Evolutionary conservation across 2,797 vertebrate genomes (phyloP), one percentile per base, ranked within the genome.

Genomic region (Alauda arvensis): DNA sequence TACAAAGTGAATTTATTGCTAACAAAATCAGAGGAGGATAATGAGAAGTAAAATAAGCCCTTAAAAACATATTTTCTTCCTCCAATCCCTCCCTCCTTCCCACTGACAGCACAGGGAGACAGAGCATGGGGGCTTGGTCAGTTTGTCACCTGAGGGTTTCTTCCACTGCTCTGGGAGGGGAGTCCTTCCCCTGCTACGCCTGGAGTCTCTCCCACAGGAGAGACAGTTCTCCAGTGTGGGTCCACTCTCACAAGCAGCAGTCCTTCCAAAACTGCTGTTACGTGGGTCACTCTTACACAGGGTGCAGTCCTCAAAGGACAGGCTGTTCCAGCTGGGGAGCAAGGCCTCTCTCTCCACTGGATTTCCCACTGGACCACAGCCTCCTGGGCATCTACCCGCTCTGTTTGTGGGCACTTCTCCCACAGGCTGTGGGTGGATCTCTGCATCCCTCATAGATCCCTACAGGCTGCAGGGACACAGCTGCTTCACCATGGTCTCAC

Each of bases 51-150:
- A 70, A 81, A 62, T 5, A n/a, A 45, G 10, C 24, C 48, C 16
- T 61, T 24, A 40, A 46, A 68, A 46, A 21, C 7, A 24, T 5
- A 8, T 33, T 55, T 61, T 29, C 5, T 55, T 6, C 16, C 8
- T 24, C 13, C 15, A 62, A 0, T 8, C 29, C 5, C 15, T 70
- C 19, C 4, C 7, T 53, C 49, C 13, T 61, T 40, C 29, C 40
- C 18, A 28, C 10, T 0, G 0, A 24, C 8, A 46, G 15, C 1
- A 1, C 56, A 69, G 56, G 18, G 24, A 33, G 42, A 8, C 62
- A 29, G 24, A 15, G 12, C 2, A 0, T 8, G 24, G 61, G 33
- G 10, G 8, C 23, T 53, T 29, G 24, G 24, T 49, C 43, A 29
- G 12, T 67, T 78, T 8, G 5, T 33, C 16, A 40, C 34, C 18